These are phyloP conservation scores for Alouatta palliata DNA, from an alignment of 2,113 vertebrate genomes.

Conservation along the genomic window DNA sequence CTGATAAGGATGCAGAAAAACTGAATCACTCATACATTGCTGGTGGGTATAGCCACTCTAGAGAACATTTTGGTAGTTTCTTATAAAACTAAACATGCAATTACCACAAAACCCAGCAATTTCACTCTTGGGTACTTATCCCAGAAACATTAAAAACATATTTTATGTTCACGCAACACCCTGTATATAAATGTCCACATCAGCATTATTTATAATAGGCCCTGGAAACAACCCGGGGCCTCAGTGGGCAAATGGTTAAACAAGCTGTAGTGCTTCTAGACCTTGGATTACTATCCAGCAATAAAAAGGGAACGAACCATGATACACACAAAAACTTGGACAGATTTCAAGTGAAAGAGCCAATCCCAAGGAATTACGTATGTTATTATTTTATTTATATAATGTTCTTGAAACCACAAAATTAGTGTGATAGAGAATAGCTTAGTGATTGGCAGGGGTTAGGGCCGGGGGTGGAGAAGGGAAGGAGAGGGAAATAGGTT, in stretches of 20 bases:
- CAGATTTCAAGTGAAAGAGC: background rate
- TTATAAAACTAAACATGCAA: slow-evolving; percentile 2
- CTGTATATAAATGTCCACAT: background rate
- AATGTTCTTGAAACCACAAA: background rate
- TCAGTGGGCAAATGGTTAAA: background rate
- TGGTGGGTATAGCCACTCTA: background rate
- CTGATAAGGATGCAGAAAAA: background rate
- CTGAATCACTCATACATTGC: background rate
- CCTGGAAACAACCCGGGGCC: background rate
- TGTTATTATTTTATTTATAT: background rate
- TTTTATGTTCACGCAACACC: background rate
- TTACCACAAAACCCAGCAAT: background rate
- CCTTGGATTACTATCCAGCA: background rate
- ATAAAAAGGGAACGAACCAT: background rate
- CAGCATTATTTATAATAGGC: background rate
- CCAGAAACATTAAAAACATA: background rate
- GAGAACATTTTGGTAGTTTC: background rate
- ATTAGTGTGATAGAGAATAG: background rate
- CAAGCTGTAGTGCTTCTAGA: background rate
- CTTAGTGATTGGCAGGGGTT: background rate
- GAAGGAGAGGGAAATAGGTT: background rate
- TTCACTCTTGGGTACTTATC: background rate
- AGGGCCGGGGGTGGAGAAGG: background rate
- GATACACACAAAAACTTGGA: background rate
- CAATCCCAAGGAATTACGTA: background rate